phyloP scores from a whole-genome alignment of 2,113 vertebrate genomes.

The Maylandia zebra region DNA sequence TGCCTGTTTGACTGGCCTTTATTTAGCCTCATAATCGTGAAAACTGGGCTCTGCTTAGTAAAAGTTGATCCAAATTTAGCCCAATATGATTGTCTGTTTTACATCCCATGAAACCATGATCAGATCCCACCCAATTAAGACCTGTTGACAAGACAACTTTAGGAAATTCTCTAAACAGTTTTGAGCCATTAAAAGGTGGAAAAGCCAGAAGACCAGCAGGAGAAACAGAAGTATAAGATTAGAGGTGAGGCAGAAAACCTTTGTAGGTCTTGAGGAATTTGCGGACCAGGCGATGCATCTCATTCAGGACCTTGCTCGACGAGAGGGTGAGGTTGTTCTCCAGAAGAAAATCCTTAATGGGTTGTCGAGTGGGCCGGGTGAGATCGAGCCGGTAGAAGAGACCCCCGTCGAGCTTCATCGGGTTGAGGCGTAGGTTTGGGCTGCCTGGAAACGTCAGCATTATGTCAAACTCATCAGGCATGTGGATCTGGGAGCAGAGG shows the following conservation, averaged over 20 bases:
- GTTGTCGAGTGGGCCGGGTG: background rate
- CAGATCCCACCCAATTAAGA: background rate
- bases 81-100: background rate
- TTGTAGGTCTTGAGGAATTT: slow-evolving; percentile 53
- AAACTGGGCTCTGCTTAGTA: background rate
- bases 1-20: rapidly evolving
- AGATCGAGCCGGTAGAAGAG: slow-evolving; percentile 58
- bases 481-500: slow-evolving; percentile 40
- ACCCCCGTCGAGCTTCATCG: slow-evolving; percentile 18
- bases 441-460: slow-evolving; percentile 51
- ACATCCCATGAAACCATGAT: background rate
- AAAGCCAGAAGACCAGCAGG: background rate
- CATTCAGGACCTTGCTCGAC: slow-evolving; percentile 40
- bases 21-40: background rate
- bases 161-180: background rate
- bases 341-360: slow-evolving; percentile 49
- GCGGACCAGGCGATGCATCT: slow-evolving; percentile 44
- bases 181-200: background rate
- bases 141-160: background rate
- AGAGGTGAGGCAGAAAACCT: slow-evolving; percentile 24
- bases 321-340: slow-evolving; percentile 49
- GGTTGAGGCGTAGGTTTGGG: background rate
- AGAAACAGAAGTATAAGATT: background rate
- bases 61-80: background rate
- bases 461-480: slow-evolving; percentile 63